phyloP scores from a whole-genome alignment of 1,140 invertebrate genomes.

The Amyelois transitella region DNA sequence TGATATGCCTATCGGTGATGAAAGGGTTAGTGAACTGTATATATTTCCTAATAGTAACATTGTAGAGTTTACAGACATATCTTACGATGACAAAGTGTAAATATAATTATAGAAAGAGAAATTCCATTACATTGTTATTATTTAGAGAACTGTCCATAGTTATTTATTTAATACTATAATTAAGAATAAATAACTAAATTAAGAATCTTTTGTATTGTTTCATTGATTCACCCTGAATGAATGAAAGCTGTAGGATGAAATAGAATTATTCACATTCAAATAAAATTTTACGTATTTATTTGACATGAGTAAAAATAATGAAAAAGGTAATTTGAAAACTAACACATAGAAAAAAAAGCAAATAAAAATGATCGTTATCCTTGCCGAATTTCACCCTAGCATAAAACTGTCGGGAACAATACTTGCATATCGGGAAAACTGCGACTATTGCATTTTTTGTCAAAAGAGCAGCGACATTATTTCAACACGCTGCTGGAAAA shows the following conservation, averaged over 20 bases:
- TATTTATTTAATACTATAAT: slow-evolving; percentile 7
- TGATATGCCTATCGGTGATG: slow-evolving; percentile 48
- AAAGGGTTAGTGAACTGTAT: slow-evolving; percentile 59
- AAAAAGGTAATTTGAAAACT: no score
- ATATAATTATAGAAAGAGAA: slow-evolving; percentile 13
- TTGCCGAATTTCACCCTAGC: no score
- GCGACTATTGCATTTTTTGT: background rate
- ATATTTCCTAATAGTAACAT: slow-evolving; percentile 66
- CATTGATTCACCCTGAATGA: background rate
- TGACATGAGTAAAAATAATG: no score
- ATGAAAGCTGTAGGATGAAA: background rate
- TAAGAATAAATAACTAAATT: background rate
- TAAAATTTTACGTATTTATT: no score
- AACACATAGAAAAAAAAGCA: no score
- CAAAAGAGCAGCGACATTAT: background rate
- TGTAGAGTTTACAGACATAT: slow-evolving; percentile 60
- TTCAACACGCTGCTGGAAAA: background rate
- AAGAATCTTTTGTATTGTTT: background rate
- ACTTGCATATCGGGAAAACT: background rate
- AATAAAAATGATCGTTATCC: no score
- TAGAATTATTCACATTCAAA: no score
- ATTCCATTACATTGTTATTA: slow-evolving; percentile 21
- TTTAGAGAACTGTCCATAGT: background rate
- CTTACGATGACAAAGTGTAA: slow-evolving; percentile 65
- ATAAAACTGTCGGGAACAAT: background rate